These are phyloP conservation scores for Andrena cerasifolii DNA, from an alignment of 1,140 invertebrate genomes.

Conservation along the genomic window DNA sequence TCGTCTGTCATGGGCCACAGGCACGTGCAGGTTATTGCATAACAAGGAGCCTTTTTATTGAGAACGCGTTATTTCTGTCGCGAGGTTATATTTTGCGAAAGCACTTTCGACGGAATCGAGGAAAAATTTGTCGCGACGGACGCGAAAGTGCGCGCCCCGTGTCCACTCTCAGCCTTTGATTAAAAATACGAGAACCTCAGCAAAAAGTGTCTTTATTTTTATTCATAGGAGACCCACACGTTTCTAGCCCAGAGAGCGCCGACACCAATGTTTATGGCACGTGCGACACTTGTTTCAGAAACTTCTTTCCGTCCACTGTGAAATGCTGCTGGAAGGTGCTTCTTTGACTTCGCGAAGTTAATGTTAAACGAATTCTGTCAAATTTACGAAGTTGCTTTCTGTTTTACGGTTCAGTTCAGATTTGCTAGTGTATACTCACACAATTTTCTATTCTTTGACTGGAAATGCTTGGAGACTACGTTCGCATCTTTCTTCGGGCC, in stretches of 20 bases:
- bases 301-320: no score
- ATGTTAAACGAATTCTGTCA: no score
- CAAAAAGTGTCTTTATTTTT: constrained; percentile 28
- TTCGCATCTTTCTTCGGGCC: no score
- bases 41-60: constrained; percentile 50
- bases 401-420: no score
- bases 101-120: constrained; percentile 31
- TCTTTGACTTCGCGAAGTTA: no score
- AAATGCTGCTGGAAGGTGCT: no score
- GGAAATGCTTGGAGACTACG: no score
- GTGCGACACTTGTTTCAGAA: no score
- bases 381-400: no score
- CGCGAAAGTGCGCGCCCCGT: neutral
- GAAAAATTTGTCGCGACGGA: neutral
- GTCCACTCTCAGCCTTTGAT: constrained; percentile 7
- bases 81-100: constrained; percentile 43
- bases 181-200: constrained; percentile 32
- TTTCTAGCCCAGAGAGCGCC: neutral
- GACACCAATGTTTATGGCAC: no score
- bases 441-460: no score
- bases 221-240: neutral
- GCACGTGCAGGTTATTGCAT: constrained; percentile 35
- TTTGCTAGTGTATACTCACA: no score
- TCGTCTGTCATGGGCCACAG: neutral
- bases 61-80: constrained; percentile 49